These are phyloP conservation scores for Phymorhynchus buccinoides DNA, from an alignment of 1,140 invertebrate species.

Conservation along the genomic window DNA sequence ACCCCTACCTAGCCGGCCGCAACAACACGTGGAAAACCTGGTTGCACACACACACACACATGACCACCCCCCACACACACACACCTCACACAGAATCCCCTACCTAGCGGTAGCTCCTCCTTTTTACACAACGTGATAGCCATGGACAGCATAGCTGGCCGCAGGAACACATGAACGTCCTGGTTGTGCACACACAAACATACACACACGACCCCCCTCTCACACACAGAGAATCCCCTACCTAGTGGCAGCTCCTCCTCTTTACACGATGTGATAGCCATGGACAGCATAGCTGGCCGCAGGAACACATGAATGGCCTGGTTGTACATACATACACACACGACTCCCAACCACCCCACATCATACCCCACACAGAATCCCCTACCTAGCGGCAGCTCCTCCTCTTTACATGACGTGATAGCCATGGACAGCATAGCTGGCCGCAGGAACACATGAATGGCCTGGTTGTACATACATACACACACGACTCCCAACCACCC, in stretches of 20 bases:
- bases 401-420: constrained; percentile 65
- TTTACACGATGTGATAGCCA: constrained; percentile 64
- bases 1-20: no score
- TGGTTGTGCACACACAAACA: constrained; percentile 61
- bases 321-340: constrained; percentile 38
- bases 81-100: no score
- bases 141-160: constrained; percentile 65
- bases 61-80: no score
- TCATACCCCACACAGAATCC: neutral
- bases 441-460: constrained; percentile 69
- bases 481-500: no score
- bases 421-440: constrained; percentile 66
- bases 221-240: no score
- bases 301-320: constrained; percentile 71
- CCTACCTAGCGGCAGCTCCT: constrained; percentile 63
- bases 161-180: constrained; percentile 68
- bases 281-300: constrained; percentile 64
- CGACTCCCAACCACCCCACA: no score
- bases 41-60: no score
- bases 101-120: constrained; percentile 60
- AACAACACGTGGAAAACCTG: no score
- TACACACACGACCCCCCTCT: no score
- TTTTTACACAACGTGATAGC: constrained; percentile 64
- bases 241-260: constrained; percentile 59
- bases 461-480: constrained; percentile 57